These are phyloP conservation scores for Cyclina sinensis DNA, from an alignment of 1,140 invertebrate genomes.

Conservation along the genomic window DNA sequence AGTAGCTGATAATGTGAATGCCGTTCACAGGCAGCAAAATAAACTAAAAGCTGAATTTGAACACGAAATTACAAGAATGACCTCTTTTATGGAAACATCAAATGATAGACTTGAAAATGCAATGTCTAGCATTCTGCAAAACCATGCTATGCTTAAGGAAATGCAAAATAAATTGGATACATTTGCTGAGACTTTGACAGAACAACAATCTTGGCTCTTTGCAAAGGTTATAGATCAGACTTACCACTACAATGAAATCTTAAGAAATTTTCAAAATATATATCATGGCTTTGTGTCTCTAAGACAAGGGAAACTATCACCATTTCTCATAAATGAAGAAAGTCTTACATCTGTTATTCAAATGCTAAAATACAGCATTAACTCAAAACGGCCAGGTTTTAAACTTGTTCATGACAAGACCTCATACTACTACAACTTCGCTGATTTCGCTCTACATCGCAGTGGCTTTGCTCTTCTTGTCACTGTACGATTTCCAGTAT, in stretches of 20 bases:
- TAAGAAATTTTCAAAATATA: background rate
- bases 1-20: constrained; percentile 1
- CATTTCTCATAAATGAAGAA: background rate
- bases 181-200: too few species aligned
- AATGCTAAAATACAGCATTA: too few species aligned
- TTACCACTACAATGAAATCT: background rate
- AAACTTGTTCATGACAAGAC: too few species aligned
- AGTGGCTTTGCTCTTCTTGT: too few species aligned
- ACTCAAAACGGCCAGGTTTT: too few species aligned
- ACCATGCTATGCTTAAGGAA: too few species aligned
- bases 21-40: background rate
- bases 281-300: background rate
- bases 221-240: background rate
- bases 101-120: background rate
- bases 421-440: too few species aligned
- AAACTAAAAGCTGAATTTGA: background rate
- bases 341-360: background rate
- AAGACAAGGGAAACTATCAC: background rate
- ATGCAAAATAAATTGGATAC: too few species aligned
- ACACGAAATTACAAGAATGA: background rate
- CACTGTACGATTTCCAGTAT: too few species aligned
- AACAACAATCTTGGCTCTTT: background rate
- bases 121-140: background rate
- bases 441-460: too few species aligned
- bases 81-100: background rate